Evolutionary conservation across 2,797 vertebrate species (phyloP).

Genomic region (Pristis pectinata): DNA sequence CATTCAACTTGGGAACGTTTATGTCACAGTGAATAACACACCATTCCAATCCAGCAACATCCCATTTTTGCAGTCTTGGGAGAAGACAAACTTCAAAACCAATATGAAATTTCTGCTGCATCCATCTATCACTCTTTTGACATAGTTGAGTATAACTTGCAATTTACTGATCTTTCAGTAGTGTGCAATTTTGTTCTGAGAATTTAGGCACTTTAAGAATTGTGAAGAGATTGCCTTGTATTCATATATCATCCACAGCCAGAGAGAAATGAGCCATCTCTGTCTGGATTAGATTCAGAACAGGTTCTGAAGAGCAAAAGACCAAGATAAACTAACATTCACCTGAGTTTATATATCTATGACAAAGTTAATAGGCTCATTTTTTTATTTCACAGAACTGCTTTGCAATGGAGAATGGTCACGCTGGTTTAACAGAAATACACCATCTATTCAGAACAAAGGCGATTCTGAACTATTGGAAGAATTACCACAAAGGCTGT

Average conservation of each 20-base stretch:
- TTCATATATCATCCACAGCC: background rate
- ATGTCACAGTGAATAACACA: background rate
- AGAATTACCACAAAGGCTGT: background rate
- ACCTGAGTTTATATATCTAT: background rate
- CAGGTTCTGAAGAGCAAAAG: background rate
- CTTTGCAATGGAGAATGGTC: slow-evolving; percentile 19
- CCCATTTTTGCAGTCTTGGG: background rate
- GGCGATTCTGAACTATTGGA: slow-evolving; percentile 6
- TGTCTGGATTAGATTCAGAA: background rate
- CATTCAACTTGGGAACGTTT: no score
- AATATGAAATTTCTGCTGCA: background rate
- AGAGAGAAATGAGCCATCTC: background rate
- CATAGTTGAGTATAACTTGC: background rate
- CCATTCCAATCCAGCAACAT: background rate
- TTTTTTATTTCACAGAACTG: slow-evolving; percentile 5
- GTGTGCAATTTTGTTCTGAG: background rate
- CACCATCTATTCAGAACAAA: background rate
- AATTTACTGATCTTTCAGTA: background rate
- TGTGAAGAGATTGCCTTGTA: background rate
- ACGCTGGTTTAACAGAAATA: background rate
- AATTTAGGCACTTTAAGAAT: background rate
- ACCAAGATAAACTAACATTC: background rate
- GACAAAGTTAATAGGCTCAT: background rate
- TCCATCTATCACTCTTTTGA: background rate
- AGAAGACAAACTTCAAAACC: background rate